Evolutionary conservation across 1,140 invertebrate species (phyloP).

Genomic region (Coenobita brevimanus): DNA sequence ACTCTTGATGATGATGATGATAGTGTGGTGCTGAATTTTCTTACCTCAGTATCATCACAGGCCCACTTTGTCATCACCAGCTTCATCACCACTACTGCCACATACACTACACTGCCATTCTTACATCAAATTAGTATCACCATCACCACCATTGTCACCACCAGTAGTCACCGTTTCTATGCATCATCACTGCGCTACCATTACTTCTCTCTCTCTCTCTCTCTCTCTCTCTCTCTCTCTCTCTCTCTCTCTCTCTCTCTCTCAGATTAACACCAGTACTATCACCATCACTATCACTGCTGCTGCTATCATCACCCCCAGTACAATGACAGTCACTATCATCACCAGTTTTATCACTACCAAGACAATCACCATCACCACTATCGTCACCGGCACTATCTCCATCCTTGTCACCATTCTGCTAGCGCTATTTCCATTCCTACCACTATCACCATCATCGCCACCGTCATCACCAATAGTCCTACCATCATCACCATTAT

Average conservation of each 20-base stretch:
- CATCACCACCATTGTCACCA: too few species aligned
- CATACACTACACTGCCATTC: too few species aligned
- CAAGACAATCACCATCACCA: neutral
- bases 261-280: neutral
- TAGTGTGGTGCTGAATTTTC: too few species aligned
- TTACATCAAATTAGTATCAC: too few species aligned
- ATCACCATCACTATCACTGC: neutral
- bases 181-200: too few species aligned
- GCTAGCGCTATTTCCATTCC: neutral
- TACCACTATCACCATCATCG: neutral
- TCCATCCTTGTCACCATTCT: neutral
- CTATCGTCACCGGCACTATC: neutral
- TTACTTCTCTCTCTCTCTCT: too few species aligned
- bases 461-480: neutral
- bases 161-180: too few species aligned
- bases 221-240: too few species aligned
- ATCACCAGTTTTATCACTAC: neutral
- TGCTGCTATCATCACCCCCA: neutral
- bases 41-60: too few species aligned
- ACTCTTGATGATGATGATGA: too few species aligned
- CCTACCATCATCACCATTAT: neutral
- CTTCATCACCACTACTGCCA: too few species aligned
- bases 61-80: too few species aligned
- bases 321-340: neutral
- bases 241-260: neutral